A percentile compares a stretch with the other conserved stretches of the same genome.
Evolutionary conservation across 2,797 vertebrate genomes (phyloP).

Genomic region (Sphenodon punctatus): DNA sequence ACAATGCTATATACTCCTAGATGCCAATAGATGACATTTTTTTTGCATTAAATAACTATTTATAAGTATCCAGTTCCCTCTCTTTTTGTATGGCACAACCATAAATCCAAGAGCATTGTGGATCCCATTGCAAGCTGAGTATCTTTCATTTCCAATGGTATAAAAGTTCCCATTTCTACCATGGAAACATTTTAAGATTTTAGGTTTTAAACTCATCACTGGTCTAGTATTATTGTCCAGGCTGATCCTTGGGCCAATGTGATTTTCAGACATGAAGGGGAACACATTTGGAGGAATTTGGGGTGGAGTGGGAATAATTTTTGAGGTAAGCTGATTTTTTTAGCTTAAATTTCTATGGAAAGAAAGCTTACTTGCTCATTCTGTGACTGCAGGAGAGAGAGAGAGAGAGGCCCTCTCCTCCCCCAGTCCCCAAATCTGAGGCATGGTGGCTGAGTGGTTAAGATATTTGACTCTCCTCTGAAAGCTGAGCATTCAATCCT

Average conservation of each 20-base stretch:
- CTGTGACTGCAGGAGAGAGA: too few species aligned
- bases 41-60: too few species aligned
- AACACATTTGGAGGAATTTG: background rate
- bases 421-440: too few species aligned
- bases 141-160: background rate
- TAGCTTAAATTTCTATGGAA: background rate
- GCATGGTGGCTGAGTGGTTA: too few species aligned
- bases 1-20: too few species aligned
- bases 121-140: background rate
- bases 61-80: too few species aligned
- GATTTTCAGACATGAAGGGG: background rate
- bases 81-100: background rate
- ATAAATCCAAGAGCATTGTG: background rate
- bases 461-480: too few species aligned
- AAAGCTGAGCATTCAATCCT: too few species aligned
- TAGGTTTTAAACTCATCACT: background rate
- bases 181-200: background rate
- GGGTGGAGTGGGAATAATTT: too few species aligned
- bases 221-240: constrained; percentile 1
- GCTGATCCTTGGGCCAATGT: background rate
- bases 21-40: too few species aligned
- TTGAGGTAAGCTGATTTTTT: background rate
- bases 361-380: too few species aligned
- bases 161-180: background rate
- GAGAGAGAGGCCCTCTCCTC: too few species aligned